Percentiles rank a stretch among this genome's conserved stretches.
Conservation (phyloP, 2,797 vertebrate genomes). For the Yasuhikotakia modesta region DNA sequence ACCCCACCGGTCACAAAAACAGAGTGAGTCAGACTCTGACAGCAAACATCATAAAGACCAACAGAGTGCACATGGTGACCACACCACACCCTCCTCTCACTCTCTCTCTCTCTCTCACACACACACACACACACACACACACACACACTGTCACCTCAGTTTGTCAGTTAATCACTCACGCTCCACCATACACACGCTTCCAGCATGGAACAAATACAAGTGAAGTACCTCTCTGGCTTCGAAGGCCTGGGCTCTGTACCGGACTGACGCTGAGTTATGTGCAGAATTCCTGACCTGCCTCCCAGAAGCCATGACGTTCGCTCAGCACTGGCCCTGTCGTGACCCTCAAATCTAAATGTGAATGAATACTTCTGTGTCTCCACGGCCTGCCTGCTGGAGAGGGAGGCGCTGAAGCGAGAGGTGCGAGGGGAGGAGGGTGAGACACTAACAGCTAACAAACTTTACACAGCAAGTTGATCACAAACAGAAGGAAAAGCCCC, state of each 20-base stretch:
- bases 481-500: constrained; percentile 76
- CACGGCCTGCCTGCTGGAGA: constrained; percentile 70
- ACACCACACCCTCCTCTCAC: constrained; percentile 40
- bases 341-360: constrained; percentile 85
- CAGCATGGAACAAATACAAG: constrained; percentile 61
- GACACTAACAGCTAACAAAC: constrained; percentile 76
- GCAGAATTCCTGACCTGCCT: constrained; percentile 82
- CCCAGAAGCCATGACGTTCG: constrained; percentile 67
- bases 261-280: constrained; percentile 68
- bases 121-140: constrained; percentile 41
- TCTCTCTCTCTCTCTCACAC: constrained; percentile 22
- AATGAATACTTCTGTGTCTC: constrained; percentile 85
- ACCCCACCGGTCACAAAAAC: constrained; percentile 55
- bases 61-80: constrained; percentile 54
- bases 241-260: constrained; percentile 56
- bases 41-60: constrained; percentile 56
- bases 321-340: constrained; percentile 78
- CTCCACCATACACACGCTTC: constrained; percentile 46
- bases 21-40: constrained; percentile 52
- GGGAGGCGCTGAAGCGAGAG: constrained; percentile 39
- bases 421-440: constrained; percentile 64
- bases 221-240: constrained; percentile 68
- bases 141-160: constrained; percentile 15
- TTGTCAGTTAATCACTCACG: constrained; percentile 33
- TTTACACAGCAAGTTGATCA: constrained; percentile 82